These are phyloP conservation scores for Ceratina calcarata DNA, from an alignment of 1,140 invertebrate genomes.

Conservation along the genomic window DNA sequence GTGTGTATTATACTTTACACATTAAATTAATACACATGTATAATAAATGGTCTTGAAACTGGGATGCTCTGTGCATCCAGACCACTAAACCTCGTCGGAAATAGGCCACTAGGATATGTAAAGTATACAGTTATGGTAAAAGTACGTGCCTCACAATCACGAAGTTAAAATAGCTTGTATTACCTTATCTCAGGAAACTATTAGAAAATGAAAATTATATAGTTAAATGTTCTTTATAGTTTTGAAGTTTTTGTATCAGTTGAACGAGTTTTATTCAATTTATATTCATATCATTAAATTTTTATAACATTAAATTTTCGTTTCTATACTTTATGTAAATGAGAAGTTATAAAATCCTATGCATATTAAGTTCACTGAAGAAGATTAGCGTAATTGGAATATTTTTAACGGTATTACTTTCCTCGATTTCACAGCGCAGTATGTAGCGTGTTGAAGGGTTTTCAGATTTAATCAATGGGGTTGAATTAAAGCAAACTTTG, in stretches of 20 bases:
- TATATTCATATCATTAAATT: too few species aligned
- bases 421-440: not conserved
- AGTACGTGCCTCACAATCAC: not conserved
- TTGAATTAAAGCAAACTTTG: slow-evolving; percentile 14
- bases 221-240: too few species aligned
- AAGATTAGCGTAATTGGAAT: not conserved
- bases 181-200: not conserved
- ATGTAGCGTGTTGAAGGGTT: not conserved
- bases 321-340: too few species aligned
- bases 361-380: too few species aligned
- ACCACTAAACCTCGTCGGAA: not conserved
- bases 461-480: slow-evolving; percentile 20
- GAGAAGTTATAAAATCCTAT: too few species aligned
- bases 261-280: too few species aligned
- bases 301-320: too few species aligned
- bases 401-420: slow-evolving; percentile 2
- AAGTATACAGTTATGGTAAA: not conserved
- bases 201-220: not conserved
- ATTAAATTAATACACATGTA: slow-evolving; percentile 28
- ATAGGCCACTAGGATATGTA: not conserved
- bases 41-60: slow-evolving; percentile 1
- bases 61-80: slow-evolving; percentile 16
- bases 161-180: not conserved
- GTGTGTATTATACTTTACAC: slow-evolving; percentile 15
- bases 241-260: too few species aligned